Percentiles rank a stretch among this genome's conserved stretches.
These are phyloP conservation scores for Hemicordylus capensis DNA, from an alignment of 2,113 vertebrate genomes.

Conservation along the genomic window DNA sequence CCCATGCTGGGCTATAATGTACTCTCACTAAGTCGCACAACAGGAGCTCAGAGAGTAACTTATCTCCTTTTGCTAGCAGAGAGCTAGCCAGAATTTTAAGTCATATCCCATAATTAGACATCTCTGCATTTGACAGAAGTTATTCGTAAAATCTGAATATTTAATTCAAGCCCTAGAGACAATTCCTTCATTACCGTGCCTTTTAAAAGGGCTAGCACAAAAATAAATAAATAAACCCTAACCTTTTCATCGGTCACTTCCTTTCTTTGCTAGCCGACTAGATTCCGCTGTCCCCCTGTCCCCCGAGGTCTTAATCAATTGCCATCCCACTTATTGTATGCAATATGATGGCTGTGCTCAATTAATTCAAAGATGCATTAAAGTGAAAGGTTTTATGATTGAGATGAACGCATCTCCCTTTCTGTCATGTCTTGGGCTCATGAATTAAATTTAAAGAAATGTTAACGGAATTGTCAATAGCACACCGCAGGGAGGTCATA, in stretches of 20 bases:
- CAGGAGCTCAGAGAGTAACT: not conserved
- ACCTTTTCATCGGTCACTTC: constrained; percentile 64
- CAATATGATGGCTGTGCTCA: constrained; percentile 72
- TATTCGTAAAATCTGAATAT: constrained; percentile 58
- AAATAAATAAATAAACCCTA: constrained; percentile 53
- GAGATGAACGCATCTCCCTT: constrained; percentile 74
- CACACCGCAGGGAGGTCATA: constrained; percentile 74
- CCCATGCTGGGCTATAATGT: constrained; percentile 1
- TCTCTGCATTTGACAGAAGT: constrained; percentile 45
- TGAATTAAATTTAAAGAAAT: constrained; percentile 80
- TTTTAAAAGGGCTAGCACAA: constrained; percentile 52
- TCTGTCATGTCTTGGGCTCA: constrained; percentile 76
- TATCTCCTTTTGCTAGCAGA: constrained; percentile 7
- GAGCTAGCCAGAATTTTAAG: constrained; percentile 47
- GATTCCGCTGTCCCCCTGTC: constrained; percentile 62
- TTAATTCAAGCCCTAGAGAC: constrained; percentile 52
- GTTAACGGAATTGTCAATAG: constrained; percentile 81
- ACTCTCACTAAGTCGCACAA: constrained; percentile 20
- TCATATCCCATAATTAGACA: constrained; percentile 46
- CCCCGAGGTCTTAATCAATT: constrained; percentile 70
- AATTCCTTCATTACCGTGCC: constrained; percentile 66
- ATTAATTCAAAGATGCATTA: constrained; percentile 74
- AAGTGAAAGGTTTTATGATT: constrained; percentile 75
- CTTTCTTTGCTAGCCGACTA: constrained; percentile 70
- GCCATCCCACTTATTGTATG: constrained; percentile 65